Percentiles rank a stretch among this genome's conserved stretches.
phyloP scores from a whole-genome alignment of 2,888 invertebrate species.

The Plusia festucae region DNA sequence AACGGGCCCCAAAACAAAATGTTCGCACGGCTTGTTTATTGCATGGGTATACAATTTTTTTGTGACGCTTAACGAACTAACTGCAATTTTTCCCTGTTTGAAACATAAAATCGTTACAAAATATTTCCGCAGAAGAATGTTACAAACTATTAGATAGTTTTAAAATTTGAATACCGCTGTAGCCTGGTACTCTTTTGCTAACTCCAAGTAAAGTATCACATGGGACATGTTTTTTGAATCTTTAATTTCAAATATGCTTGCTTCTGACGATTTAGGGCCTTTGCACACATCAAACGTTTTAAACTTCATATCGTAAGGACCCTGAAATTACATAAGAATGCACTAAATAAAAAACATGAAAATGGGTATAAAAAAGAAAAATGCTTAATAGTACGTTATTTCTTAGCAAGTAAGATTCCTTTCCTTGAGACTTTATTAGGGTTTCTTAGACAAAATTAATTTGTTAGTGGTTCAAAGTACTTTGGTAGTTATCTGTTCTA shows the following conservation, averaged over 20 bases:
- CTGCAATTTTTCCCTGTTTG: conserved; percentile 74
- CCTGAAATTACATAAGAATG: conserved; percentile 66
- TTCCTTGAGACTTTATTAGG: too few species aligned
- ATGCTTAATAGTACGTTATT: too few species aligned
- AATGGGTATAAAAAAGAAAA: too few species aligned
- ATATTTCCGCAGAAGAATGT: conserved; percentile 19
- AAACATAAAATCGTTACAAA: conserved; percentile 46
- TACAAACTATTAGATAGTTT: conserved; percentile 17
- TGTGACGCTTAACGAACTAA: conserved; percentile 66
- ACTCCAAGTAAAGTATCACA: conserved; percentile 71
- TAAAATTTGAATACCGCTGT: conserved; percentile 62
- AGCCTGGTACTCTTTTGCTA: conserved; percentile 74
- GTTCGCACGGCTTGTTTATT: conserved; percentile 79
- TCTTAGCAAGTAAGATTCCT: too few species aligned
- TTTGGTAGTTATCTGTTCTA: too few species aligned
- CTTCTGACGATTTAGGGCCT: conserved; percentile 77
- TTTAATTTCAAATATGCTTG: conserved; percentile 69
- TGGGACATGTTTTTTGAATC: conserved; percentile 74
- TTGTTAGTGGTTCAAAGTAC: too few species aligned
- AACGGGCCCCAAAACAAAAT: conserved; percentile 82
- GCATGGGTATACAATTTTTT: conserved; percentile 78
- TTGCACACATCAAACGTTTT: conserved; percentile 73
- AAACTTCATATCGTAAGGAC: conserved; percentile 73
- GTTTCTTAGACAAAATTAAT: too few species aligned
- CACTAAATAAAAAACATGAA: neutral